Percentiles rank a stretch among this genome's conserved stretches.
phyloP scores from a whole-genome alignment of 2,113 vertebrate species.

The Zosterops pallidus region DNA sequence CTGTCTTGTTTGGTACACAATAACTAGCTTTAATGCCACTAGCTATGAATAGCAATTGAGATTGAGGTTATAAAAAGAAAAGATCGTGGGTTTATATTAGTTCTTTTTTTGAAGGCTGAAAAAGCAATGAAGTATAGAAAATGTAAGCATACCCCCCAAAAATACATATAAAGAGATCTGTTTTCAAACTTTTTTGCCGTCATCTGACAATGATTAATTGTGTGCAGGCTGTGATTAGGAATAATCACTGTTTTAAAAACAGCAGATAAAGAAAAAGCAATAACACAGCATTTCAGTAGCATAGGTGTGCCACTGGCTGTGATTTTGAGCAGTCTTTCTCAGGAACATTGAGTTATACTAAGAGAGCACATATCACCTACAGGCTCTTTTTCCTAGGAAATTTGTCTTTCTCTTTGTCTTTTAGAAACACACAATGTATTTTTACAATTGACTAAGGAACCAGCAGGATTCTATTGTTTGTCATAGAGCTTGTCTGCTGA shows the following conservation, averaged over 20 bases:
- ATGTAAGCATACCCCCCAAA: not conserved
- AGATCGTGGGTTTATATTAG: not conserved
- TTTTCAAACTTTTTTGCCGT: not conserved
- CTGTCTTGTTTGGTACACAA: not conserved
- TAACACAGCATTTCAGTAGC: not conserved
- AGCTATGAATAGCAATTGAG: not conserved
- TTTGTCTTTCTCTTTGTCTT: constrained; percentile 36
- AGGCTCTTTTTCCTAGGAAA: not conserved
- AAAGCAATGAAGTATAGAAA: not conserved
- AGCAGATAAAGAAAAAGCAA: not conserved
- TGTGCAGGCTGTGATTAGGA: not conserved
- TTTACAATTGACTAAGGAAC: constrained; percentile 38
- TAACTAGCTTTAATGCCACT: not conserved
- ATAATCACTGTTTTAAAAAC: not conserved
- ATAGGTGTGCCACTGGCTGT: not conserved
- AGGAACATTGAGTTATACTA: not conserved
- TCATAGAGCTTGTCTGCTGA: not conserved
- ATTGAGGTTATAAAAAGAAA: not conserved
- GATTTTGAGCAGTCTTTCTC: not conserved
- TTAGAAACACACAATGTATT: not conserved
- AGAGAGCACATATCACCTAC: not conserved
- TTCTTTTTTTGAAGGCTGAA: not conserved
- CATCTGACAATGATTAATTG: not conserved
- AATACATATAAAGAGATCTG: not conserved
- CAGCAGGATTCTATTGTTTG: constrained; percentile 29